Percentiles rank a stretch among this genome's conserved stretches.
Evolutionary conservation across 2,113 vertebrate species (phyloP).

Genomic region (Amphilophus citrinellus): DNA sequence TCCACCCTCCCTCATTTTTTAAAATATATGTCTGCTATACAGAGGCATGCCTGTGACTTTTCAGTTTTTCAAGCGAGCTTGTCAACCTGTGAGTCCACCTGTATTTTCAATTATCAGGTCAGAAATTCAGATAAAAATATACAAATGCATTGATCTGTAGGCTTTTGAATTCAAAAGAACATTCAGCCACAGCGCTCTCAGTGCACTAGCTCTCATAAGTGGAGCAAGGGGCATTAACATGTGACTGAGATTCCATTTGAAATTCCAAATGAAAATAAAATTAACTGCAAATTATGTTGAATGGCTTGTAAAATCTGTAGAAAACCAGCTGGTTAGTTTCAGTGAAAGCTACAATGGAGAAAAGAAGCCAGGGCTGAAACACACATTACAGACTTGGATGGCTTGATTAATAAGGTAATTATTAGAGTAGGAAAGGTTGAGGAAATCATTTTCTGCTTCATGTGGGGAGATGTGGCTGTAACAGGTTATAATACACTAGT

Average conservation of each 20-base stretch:
- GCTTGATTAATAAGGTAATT: conserved; percentile 73
- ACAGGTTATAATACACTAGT: background rate
- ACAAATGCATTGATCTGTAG: background rate
- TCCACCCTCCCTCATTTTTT: background rate
- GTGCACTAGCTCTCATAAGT: background rate
- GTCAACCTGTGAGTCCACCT: background rate
- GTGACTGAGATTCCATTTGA: conserved; percentile 36
- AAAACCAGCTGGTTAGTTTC: conserved; percentile 62
- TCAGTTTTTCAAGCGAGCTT: background rate
- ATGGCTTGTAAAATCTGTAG: conserved; percentile 60
- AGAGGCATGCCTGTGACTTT: background rate
- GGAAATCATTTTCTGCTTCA: conserved; percentile 72
- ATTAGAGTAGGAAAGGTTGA: conserved; percentile 64
- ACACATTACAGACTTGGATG: conserved; percentile 54
- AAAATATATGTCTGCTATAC: background rate
- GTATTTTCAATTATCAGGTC: background rate
- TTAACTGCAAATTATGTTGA: conserved; percentile 60
- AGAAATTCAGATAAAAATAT: background rate
- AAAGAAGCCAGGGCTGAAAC: conserved; percentile 36
- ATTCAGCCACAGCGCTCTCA: background rate
- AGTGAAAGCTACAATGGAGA: conserved; percentile 61
- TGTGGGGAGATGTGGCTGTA: conserved; percentile 35
- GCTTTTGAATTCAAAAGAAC: background rate
- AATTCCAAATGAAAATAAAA: conserved; percentile 49
- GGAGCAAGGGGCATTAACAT: background rate